Evolutionary conservation across 2,113 vertebrate species (phyloP).

Genomic region (Tragelaphus buxtoni): DNA sequence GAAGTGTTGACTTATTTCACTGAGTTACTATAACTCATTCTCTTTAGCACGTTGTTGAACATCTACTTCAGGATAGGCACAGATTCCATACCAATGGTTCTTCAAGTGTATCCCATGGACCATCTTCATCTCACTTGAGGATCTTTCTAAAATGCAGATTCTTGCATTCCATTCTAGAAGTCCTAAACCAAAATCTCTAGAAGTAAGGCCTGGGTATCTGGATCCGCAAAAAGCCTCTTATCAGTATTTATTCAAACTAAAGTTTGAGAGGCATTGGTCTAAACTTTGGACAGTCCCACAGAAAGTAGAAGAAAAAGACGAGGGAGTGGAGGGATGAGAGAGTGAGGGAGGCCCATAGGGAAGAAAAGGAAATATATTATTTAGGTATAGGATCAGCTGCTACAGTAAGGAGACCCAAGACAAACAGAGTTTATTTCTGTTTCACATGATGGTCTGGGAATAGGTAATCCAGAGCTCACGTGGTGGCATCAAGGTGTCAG

Average conservation of each 20-base stretch:
- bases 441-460: accelerated
- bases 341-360: too few species aligned
- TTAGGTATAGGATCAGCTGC: not conserved
- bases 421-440: not conserved
- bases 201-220: not conserved
- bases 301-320: not conserved
- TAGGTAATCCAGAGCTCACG: not conserved
- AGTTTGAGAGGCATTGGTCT: not conserved
- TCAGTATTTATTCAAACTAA: not conserved
- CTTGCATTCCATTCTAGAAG: too few species aligned
- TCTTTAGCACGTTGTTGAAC: not conserved
- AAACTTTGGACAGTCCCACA: not conserved
- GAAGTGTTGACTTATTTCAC: too few species aligned
- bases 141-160: not conserved
- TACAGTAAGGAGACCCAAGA: not conserved
- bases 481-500: accelerated
- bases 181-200: not conserved
- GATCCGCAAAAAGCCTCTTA: not conserved
- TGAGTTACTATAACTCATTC: too few species aligned
- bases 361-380: not conserved
- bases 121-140: not conserved
- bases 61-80: not conserved
- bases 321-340: not conserved
- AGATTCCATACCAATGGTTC: not conserved
- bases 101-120: not conserved